These are phyloP conservation scores for Margaritifera margaritifera DNA, from an alignment of 2,888 invertebrate genomes.

Conservation along the genomic window DNA sequence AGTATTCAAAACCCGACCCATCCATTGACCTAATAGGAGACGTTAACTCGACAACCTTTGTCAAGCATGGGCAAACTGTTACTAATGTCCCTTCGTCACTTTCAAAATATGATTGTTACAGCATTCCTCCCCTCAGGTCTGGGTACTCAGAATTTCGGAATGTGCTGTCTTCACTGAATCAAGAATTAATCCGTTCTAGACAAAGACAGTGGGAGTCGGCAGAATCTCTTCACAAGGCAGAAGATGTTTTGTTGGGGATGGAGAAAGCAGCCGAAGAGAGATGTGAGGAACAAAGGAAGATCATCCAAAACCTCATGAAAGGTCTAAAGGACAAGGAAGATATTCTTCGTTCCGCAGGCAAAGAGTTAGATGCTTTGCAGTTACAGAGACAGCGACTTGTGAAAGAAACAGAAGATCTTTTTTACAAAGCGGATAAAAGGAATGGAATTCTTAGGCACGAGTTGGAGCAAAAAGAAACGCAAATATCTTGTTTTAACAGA, in stretches of 20 bases:
- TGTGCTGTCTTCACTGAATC: slow-evolving; percentile 29
- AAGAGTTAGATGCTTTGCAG: slow-evolving; percentile 42
- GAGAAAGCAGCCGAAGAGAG: slow-evolving; percentile 51
- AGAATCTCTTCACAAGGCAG: slow-evolving; percentile 49
- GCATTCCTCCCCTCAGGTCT: no score
- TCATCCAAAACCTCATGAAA: slow-evolving; percentile 46
- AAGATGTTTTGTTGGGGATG: slow-evolving; percentile 46
- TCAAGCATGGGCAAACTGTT: no score
- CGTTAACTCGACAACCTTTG: no score
- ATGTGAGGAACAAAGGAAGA: slow-evolving; percentile 44
- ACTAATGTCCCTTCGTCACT: no score
- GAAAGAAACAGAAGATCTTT: slow-evolving; percentile 49
- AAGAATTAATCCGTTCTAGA: slow-evolving; percentile 44
- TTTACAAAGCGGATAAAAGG: slow-evolving; percentile 45
- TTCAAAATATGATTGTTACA: no score
- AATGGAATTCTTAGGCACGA: slow-evolving; percentile 46
- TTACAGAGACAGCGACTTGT: slow-evolving; percentile 44
- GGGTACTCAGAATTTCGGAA: neutral
- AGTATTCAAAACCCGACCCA: no score
- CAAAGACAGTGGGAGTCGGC: slow-evolving; percentile 47
- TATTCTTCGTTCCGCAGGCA: slow-evolving; percentile 31
- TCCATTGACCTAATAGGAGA: no score
- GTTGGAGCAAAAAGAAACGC: slow-evolving; percentile 35
- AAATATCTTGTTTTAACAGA: slow-evolving; percentile 39
- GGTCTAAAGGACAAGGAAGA: slow-evolving; percentile 48